Evolutionary conservation across 2,888 invertebrate species (phyloP).

Genomic region (Odontothrips loti): DNA sequence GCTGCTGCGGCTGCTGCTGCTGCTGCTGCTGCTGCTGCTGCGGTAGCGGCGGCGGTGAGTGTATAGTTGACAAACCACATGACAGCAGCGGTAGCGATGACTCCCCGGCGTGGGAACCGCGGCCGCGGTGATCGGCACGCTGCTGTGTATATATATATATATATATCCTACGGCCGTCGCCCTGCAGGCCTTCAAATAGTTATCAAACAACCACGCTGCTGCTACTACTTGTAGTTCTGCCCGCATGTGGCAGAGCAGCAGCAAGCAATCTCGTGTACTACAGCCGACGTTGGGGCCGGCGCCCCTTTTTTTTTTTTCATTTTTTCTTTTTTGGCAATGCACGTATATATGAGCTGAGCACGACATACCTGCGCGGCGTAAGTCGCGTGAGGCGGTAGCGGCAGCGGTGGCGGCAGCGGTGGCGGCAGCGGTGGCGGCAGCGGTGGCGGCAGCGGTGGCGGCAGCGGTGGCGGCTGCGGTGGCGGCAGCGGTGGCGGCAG

Average conservation of each 20-base stretch:
- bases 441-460: neutral
- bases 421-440: neutral
- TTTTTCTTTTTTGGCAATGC: neutral
- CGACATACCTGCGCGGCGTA: neutral
- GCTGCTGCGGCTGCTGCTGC: neutral
- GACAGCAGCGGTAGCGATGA: neutral
- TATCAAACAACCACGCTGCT: too few species aligned
- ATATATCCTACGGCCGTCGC: too few species aligned
- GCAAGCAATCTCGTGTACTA: too few species aligned
- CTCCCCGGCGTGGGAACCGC: neutral
- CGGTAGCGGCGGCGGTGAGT: too few species aligned
- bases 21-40: neutral
- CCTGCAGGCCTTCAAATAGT: too few species aligned
- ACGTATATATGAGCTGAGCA: neutral
- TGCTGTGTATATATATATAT: too few species aligned
- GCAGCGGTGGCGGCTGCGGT: neutral
- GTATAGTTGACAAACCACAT: conserved; percentile 24
- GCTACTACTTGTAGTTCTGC: too few species aligned
- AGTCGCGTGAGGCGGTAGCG: neutral
- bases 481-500: neutral
- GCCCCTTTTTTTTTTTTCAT: neutral
- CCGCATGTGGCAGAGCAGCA: too few species aligned
- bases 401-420: neutral
- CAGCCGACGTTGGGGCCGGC: too few species aligned
- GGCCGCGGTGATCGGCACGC: neutral